Evolutionary conservation across 1,140 invertebrate genomes (phyloP).

Genomic region (Neoseiulus cucumeris): DNA sequence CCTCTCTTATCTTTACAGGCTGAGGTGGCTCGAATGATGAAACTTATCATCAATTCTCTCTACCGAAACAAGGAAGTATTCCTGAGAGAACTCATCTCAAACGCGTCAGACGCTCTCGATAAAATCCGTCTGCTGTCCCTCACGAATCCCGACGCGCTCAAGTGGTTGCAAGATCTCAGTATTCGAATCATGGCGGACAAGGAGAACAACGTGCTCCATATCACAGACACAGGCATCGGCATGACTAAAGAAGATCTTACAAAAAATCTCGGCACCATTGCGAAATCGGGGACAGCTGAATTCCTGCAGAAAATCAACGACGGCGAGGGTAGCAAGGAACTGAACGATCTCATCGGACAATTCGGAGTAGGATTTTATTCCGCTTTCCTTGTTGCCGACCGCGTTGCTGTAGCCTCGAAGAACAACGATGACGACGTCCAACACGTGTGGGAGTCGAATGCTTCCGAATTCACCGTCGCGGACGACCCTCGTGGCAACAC

Average conservation of each 20-base stretch:
- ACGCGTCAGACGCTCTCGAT: slow-evolving; percentile 88
- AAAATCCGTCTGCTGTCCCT: slow-evolving; percentile 81
- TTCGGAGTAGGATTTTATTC: slow-evolving; percentile 98
- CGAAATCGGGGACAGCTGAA: slow-evolving; percentile 96
- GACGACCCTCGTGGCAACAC: slow-evolving; percentile 86
- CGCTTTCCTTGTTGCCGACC: slow-evolving; percentile 73
- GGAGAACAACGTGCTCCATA: slow-evolving; percentile 77
- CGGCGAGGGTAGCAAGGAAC: slow-evolving; percentile 35
- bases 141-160: slow-evolving; percentile 57
- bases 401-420: slow-evolving; percentile 80
- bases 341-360: slow-evolving; percentile 70
- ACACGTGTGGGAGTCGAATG: slow-evolving; percentile 84
- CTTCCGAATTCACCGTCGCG: slow-evolving; percentile 53
- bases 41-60: slow-evolving; percentile 93
- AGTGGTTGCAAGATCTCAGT: slow-evolving; percentile 54
- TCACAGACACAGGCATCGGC: slow-evolving; percentile 90
- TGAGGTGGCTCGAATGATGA: slow-evolving; percentile 98
- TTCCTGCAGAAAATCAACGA: slow-evolving; percentile 87
- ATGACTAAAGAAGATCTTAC: slow-evolving; percentile 91
- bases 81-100: slow-evolving; percentile 82
- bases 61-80: slow-evolving; percentile 99
- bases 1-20: slow-evolving; percentile 30
- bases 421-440: slow-evolving; percentile 77
- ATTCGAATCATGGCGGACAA: slow-evolving; percentile 91
- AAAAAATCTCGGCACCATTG: slow-evolving; percentile 94